These are phyloP conservation scores for Stenodema calcarata DNA, from an alignment of 2,888 invertebrate species.

Conservation along the genomic window DNA sequence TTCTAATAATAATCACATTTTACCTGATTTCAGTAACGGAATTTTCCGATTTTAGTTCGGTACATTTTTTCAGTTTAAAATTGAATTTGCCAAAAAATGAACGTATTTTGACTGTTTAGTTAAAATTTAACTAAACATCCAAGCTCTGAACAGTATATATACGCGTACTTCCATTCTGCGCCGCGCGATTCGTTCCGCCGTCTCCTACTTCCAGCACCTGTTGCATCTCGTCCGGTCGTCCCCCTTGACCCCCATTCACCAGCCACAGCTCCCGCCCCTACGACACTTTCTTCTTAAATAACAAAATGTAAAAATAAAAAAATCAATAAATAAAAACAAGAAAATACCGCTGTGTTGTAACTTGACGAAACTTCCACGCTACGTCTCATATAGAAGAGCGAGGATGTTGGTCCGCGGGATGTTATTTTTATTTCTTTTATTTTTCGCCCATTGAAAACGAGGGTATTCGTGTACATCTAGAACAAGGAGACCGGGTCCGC, in stretches of 20 bases:
- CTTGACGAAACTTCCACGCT: background rate
- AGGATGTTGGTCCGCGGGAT: background rate
- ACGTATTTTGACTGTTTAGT: background rate
- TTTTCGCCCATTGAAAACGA: background rate
- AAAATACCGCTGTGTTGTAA: background rate
- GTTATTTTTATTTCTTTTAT: background rate
- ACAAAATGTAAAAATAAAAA: background rate
- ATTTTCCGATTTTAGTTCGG: too few relatives aligned
- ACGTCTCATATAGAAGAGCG: background rate
- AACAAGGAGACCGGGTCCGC: background rate
- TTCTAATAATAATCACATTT: too few relatives aligned
- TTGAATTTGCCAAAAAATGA: too few relatives aligned
- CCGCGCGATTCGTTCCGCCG: background rate
- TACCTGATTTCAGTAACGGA: too few relatives aligned
- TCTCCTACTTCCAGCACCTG: background rate
- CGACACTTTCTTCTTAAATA: conserved; percentile 21
- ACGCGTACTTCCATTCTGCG: background rate
- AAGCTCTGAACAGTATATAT: too few relatives aligned
- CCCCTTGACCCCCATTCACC: conserved; percentile 41
- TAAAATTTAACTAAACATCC: too few relatives aligned
- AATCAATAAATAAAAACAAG: too few relatives aligned
- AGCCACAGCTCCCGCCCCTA: background rate
- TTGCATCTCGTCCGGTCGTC: conserved; percentile 16
- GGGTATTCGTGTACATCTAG: background rate
- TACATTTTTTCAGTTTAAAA: too few relatives aligned